These are phyloP conservation scores for Clivina fossor DNA, from an alignment of 2,888 invertebrate genomes.

Conservation along the genomic window DNA sequence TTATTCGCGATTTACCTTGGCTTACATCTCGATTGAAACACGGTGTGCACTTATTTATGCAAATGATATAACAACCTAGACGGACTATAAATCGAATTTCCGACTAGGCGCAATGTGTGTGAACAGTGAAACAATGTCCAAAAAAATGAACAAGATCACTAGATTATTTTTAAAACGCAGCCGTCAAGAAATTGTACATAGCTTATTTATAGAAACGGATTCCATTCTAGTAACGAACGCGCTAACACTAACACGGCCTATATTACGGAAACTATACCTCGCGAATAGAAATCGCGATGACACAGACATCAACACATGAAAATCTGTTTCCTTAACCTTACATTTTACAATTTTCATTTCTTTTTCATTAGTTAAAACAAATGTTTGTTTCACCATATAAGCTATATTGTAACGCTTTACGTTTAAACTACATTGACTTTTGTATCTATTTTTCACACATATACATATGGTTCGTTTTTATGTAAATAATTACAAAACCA, in stretches of 20 bases:
- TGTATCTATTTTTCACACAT: background rate
- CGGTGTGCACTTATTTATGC: too few relatives aligned
- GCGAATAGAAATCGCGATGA: conserved; percentile 2
- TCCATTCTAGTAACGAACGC: conserved; percentile 26
- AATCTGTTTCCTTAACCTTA: background rate
- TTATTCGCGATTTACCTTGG: conserved; percentile 22
- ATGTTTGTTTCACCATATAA: too few relatives aligned
- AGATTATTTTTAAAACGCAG: conserved; percentile 32
- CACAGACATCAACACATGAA: conserved; percentile 3
- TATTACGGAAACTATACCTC: conserved; percentile 24
- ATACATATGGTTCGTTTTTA: background rate
- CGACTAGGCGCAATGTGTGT: background rate
- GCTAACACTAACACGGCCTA: conserved; percentile 20
- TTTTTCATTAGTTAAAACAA: too few relatives aligned
- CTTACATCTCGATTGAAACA: conserved; percentile 5
- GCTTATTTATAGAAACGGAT: conserved; percentile 31
- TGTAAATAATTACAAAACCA: too few relatives aligned
- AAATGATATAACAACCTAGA: too few relatives aligned
- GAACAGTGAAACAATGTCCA: conserved; percentile 9
- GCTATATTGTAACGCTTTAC: too few relatives aligned
- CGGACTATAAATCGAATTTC: conserved; percentile 2
- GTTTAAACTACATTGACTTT: too few relatives aligned
- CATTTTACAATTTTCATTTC: too few relatives aligned
- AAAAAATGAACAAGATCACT: conserved; percentile 19
- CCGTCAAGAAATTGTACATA: conserved; percentile 31